A percentile compares a stretch with the other conserved stretches of the same genome.
phyloP scores from a whole-genome alignment of 2,113 vertebrate species.

The Caretta caretta region DNA sequence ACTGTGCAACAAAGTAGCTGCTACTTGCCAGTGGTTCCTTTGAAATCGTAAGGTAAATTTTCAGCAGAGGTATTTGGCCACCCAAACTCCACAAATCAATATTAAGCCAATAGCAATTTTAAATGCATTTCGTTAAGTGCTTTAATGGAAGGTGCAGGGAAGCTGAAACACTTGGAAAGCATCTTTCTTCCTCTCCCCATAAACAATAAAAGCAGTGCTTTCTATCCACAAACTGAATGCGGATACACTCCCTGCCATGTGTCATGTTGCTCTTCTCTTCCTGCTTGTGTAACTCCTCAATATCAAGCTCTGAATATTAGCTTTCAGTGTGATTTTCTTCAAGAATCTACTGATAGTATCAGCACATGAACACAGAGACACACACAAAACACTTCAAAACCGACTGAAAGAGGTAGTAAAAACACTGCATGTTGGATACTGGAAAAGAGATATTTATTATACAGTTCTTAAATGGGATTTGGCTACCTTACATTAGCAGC shows the following conservation, averaged over 20 bases:
- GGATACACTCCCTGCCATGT: background rate
- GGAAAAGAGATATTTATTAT: background rate
- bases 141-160: slow-evolving; percentile 24
- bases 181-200: background rate
- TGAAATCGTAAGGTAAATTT: slow-evolving; percentile 21
- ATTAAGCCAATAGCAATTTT: slow-evolving; percentile 23
- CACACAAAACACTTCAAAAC: background rate
- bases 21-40: background rate
- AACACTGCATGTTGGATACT: background rate
- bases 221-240: background rate
- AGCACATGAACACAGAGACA: background rate
- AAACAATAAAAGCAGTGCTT: background rate
- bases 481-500: background rate
- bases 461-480: background rate
- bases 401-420: background rate
- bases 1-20: background rate
- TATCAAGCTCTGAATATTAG: background rate
- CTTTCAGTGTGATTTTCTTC: background rate
- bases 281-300: background rate
- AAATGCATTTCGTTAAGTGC: slow-evolving; percentile 49
- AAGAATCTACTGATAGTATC: background rate
- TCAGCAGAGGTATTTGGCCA: background rate
- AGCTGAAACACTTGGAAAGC: slow-evolving; percentile 14
- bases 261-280: background rate
- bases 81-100: slow-evolving; percentile 27